Percentiles rank a stretch among this genome's conserved stretches.
Conservation (phyloP, 2,888 invertebrate genomes). For the Lobophora halterata region DNA sequence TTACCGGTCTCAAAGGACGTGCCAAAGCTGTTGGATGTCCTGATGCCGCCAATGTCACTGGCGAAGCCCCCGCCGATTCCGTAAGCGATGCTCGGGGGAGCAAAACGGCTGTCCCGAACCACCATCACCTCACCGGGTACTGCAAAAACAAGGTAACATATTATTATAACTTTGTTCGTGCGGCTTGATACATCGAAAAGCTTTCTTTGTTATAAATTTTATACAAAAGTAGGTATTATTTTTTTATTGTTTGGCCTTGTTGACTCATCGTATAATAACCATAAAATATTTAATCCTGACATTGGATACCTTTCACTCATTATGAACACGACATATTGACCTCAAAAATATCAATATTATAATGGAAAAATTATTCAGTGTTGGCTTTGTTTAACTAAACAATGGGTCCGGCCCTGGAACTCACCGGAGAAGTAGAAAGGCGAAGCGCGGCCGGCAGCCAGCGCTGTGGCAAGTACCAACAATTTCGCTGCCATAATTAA, state of each 20-base stretch:
- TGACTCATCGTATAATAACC: too few relatives aligned
- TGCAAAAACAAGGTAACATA: constrained; percentile 6
- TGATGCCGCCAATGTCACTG: constrained; percentile 67
- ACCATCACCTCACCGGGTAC: constrained; percentile 41
- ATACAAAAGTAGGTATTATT: too few relatives aligned
- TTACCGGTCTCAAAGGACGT: constrained; percentile 57
- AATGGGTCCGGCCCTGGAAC: constrained; percentile 19
- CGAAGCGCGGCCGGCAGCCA: constrained; percentile 50
- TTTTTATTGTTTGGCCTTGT: too few relatives aligned
- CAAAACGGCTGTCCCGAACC: constrained; percentile 49
- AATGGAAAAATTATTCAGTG: constrained; percentile 5
- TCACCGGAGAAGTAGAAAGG: constrained; percentile 57
- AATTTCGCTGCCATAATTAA: constrained; percentile 60
- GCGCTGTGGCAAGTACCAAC: constrained; percentile 46
- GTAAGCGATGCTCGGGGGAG: constrained; percentile 62
- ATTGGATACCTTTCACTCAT: constrained; percentile 12
- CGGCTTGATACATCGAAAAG: too few relatives aligned
- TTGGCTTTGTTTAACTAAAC: constrained; percentile 14
- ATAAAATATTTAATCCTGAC: too few relatives aligned
- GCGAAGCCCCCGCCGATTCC: constrained; percentile 68
- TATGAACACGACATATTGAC: constrained; percentile 16
- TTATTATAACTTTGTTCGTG: too few relatives aligned
- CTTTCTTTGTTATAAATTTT: too few relatives aligned
- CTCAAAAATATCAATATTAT: constrained; percentile 9
- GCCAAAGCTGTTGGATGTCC: constrained; percentile 61